Conservation (phyloP, 2,888 invertebrate genomes). For the Stegana nigrithorax region DNA sequence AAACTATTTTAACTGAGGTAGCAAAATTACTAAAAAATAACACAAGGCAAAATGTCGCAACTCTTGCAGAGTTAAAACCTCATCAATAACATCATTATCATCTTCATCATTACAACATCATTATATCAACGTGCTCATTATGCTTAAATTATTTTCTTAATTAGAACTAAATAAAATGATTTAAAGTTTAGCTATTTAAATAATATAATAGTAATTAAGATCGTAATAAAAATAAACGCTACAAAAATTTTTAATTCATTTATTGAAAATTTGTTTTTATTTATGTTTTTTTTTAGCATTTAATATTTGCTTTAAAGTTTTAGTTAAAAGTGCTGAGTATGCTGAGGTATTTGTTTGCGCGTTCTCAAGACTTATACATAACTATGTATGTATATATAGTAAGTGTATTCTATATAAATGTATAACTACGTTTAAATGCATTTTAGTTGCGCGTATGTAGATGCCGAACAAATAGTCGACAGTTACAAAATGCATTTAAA, state of each 20-base stretch:
- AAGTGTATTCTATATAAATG: not conserved
- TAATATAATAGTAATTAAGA: not conserved
- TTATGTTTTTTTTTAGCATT: not conserved
- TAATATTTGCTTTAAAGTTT: not conserved
- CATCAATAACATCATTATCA: not conserved
- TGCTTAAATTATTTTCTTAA: no score
- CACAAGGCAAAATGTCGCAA: constrained; percentile 52
- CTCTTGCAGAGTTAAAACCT: constrained; percentile 47
- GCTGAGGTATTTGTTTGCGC: constrained; percentile 49
- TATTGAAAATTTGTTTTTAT: not conserved
- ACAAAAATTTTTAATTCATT: not conserved
- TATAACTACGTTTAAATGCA: not conserved
- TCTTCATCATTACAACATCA: not conserved
- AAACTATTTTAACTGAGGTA: constrained; percentile 56
- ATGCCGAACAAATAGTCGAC: no score
- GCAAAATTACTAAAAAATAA: constrained; percentile 59
- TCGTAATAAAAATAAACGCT: constrained; percentile 7
- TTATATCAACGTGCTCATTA: not conserved
- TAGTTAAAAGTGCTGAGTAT: constrained; percentile 39
- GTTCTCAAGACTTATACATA: constrained; percentile 23
- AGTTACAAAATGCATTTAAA: not conserved
- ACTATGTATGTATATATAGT: constrained; percentile 20
- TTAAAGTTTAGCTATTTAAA: constrained; percentile 30
- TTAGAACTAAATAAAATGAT: constrained; percentile 40
- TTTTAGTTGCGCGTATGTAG: not conserved